These are phyloP conservation scores for Vidua chalybeata DNA, from an alignment of 2,113 vertebrate genomes.

Conservation along the genomic window DNA sequence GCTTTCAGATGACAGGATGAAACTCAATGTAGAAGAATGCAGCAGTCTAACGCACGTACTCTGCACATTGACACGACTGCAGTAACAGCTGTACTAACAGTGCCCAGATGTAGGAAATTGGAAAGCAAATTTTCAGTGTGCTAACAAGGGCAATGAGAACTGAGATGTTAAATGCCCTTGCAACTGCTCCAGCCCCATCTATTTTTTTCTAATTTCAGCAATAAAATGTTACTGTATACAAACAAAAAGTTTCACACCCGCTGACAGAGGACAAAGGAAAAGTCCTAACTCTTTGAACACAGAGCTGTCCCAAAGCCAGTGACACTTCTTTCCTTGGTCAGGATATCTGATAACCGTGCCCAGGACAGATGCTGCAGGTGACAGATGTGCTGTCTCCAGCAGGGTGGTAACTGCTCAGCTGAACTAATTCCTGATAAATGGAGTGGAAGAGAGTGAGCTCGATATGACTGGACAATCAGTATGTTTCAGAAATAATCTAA, in stretches of 20 bases:
- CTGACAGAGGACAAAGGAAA: background rate
- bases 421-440: background rate
- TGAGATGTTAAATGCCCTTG: background rate
- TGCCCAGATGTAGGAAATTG: background rate
- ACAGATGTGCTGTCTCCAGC: background rate
- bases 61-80: background rate
- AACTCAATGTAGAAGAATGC: background rate
- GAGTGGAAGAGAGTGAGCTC: accelerated
- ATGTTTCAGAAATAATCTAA: background rate
- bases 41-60: background rate
- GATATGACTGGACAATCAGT: background rate
- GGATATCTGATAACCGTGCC: background rate
- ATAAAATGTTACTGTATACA: background rate
- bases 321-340: background rate
- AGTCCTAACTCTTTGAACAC: accelerated
- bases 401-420: background rate
- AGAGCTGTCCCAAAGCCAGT: background rate
- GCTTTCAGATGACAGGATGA: background rate
- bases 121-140: background rate
- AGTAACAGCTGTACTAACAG: background rate
- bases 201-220: background rate
- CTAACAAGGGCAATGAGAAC: background rate
- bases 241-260: background rate
- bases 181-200: background rate
- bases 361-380: background rate